A percentile compares a stretch with the other conserved stretches of the same genome.
phyloP scores from a whole-genome alignment of 2,113 vertebrate genomes.

The Cheirogaleus medius region DNA sequence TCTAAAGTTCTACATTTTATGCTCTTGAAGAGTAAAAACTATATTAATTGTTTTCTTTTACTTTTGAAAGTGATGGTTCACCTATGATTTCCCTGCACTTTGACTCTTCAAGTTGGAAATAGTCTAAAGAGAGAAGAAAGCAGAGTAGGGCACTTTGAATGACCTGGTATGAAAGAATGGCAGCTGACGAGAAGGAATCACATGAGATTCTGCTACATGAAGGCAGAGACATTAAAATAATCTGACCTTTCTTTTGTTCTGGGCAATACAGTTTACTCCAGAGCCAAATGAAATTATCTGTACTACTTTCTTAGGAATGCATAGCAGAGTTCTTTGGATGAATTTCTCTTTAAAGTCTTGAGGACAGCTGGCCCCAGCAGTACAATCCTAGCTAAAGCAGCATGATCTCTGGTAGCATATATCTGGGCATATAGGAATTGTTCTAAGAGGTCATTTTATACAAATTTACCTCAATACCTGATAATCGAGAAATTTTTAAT shows the following conservation, averaged over 20 bases:
- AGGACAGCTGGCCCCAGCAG: neutral
- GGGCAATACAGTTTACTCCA: neutral
- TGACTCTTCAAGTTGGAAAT: neutral
- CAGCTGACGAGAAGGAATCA: neutral
- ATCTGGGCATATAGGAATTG: neutral
- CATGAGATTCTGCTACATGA: neutral
- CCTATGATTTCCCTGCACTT: neutral
- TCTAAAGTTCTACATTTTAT: neutral
- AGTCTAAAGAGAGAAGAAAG: neutral
- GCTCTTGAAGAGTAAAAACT: neutral
- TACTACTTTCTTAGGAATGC: neutral
- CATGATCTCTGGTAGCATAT: neutral
- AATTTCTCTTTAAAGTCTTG: neutral
- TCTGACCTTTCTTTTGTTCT: neutral
- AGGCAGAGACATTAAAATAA: neutral
- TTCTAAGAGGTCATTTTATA: neutral
- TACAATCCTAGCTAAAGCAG: neutral
- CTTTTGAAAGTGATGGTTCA: neutral
- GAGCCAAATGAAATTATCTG: neutral
- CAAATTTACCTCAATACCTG: neutral
- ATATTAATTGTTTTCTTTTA: neutral
- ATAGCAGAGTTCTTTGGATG: neutral
- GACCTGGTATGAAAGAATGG: neutral
- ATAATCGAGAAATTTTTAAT: neutral
- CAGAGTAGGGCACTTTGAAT: fast-evolving